Conservation (phyloP, 2,888 invertebrate genomes). For the Platycnemis pennipes region DNA sequence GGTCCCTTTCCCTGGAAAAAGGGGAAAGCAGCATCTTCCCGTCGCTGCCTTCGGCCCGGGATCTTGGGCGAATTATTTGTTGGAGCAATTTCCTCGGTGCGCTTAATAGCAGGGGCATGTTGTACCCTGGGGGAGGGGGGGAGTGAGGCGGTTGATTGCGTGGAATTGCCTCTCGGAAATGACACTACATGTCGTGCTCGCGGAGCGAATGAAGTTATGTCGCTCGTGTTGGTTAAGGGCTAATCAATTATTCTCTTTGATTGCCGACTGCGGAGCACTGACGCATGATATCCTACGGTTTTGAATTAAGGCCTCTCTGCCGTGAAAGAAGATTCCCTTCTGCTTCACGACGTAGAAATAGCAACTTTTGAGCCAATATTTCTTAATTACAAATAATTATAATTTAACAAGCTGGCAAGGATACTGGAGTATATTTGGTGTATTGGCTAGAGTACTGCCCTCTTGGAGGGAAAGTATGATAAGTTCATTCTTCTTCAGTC, state of each 20-base stretch:
- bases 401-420: too few relatives aligned
- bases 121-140: too few relatives aligned
- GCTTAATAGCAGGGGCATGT: not conserved
- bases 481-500: too few relatives aligned
- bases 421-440: too few relatives aligned
- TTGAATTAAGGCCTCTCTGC: not conserved
- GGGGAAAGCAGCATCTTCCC: not conserved
- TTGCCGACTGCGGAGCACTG: not conserved
- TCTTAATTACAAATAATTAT: too few relatives aligned
- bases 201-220: not conserved
- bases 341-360: not conserved
- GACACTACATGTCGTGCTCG: not conserved
- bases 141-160: not conserved
- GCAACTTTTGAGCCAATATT: not conserved
- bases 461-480: too few relatives aligned
- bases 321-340: not conserved
- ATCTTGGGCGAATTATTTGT: not conserved
- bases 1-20: not conserved
- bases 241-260: conserved; percentile 4
- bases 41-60: not conserved
- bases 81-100: not conserved
- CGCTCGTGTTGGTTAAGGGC: not conserved
- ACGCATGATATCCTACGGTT: not conserved
- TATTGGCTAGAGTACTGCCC: too few relatives aligned
- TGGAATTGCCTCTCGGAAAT: not conserved